Percentiles rank a stretch among this genome's conserved stretches.
phyloP scores from a whole-genome alignment of 2,888 invertebrate species.

The Drosophila mimetica region DNA sequence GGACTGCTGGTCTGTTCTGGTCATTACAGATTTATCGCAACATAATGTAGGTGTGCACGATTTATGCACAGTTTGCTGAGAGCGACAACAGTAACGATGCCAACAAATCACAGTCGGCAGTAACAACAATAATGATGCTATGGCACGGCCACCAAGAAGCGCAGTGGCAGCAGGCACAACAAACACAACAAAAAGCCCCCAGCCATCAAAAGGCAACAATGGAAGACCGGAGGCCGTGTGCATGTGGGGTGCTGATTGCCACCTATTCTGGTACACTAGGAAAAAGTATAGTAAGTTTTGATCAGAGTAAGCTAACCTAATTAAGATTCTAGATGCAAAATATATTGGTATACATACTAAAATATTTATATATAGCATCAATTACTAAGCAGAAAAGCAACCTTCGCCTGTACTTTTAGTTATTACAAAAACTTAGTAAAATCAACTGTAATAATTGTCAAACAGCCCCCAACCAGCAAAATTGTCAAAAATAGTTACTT shows the following conservation, averaged over 20 bases:
- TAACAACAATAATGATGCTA: slow-evolving; percentile 52
- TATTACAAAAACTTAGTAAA: too few relatives aligned
- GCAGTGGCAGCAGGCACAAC: slow-evolving; percentile 33
- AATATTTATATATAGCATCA: too few relatives aligned
- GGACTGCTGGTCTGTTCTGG: slow-evolving; percentile 39
- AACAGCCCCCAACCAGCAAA: too few relatives aligned
- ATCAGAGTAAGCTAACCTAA: neutral
- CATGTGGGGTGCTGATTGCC: slow-evolving; percentile 57
- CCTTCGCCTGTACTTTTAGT: too few relatives aligned
- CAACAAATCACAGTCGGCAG: slow-evolving; percentile 72
- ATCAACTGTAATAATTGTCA: too few relatives aligned
- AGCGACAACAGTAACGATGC: slow-evolving; percentile 79
- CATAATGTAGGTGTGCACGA: slow-evolving; percentile 73
- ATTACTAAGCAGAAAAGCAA: too few relatives aligned
- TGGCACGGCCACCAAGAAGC: slow-evolving; percentile 54
- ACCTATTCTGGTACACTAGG: slow-evolving; percentile 33
- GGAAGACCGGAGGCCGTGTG: slow-evolving; percentile 33
- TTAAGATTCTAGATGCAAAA: too few relatives aligned
- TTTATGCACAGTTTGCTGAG: slow-evolving; percentile 79
- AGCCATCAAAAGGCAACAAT: slow-evolving; percentile 53
- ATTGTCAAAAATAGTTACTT: too few relatives aligned
- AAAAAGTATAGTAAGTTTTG: neutral
- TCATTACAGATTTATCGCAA: slow-evolving; percentile 79
- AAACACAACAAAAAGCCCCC: slow-evolving; percentile 35
- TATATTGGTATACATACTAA: too few relatives aligned